These are phyloP conservation scores for Fistularia tabacaria DNA, from an alignment of 2,797 vertebrate species.

Conservation along the genomic window DNA sequence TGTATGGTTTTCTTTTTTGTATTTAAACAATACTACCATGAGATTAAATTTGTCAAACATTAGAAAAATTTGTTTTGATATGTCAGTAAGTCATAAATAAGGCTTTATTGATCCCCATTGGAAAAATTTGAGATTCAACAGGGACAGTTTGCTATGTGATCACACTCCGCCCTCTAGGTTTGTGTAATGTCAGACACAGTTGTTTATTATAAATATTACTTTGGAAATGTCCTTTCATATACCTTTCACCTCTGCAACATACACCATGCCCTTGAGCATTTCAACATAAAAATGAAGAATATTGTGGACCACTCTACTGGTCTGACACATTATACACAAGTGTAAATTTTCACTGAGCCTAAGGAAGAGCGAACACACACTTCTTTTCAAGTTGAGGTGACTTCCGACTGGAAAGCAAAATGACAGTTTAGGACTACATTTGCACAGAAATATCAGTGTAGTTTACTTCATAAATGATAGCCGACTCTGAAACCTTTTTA, in stretches of 20 bases:
- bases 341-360: conserved; percentile 1
- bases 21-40: too few species aligned
- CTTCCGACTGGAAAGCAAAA: conserved; percentile 29
- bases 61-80: too few species aligned
- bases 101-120: too few species aligned
- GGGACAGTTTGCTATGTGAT: not conserved
- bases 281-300: not conserved
- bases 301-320: not conserved
- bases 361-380: conserved; percentile 12
- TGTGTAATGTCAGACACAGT: not conserved
- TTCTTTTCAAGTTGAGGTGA: conserved; percentile 44
- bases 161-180: not conserved
- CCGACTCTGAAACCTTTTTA: not conserved
- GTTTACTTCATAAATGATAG: conserved; percentile 6
- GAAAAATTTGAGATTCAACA: too few species aligned
- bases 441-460: conserved; percentile 10
- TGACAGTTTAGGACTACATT: conserved; percentile 17
- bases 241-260: not conserved
- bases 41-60: too few species aligned
- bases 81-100: too few species aligned
- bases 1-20: too few species aligned
- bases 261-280: not conserved
- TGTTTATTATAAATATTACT: conserved; percentile 13
- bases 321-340: not conserved
- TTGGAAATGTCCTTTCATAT: not conserved